Evolutionary conservation across 30 jellyfish, hydroid and myxozoan species (phyloP), one percentile per base, ranked within the genome.

Genomic region (Aurelia aurita complex sp. Pacific): DNA sequence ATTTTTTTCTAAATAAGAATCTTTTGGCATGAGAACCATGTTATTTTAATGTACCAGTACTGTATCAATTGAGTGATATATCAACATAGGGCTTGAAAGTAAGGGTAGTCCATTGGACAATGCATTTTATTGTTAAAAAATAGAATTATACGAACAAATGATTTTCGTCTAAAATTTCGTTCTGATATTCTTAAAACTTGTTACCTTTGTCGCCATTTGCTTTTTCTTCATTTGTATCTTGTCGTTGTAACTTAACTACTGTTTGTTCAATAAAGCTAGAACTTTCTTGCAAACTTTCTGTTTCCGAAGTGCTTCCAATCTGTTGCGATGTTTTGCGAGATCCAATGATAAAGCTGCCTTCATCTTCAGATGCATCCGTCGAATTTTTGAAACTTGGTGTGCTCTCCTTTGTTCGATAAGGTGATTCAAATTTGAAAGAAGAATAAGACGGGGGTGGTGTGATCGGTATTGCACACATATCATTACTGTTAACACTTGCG

Each of bases 361-460:
- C 95, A 66, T 92, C 98, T 50, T 92, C 98, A 23, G 95, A 86
- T 17, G 74, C 87, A 16, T 66, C 85, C n/a, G 87, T 72, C 16
- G 91, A 81, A 57, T 67, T 64, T 52, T 76, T 76, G 2, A 52
- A 59, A 57, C 95, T 74, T 55, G 76, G 55, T 3, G 85, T 34
- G 64, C 87, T 73, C 35, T 79, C 89, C n/a, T 85, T 76, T 18
- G 53, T 73, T 23, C 19, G 76, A 12, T 64, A 57, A 43, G 74
- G 72, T 14, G 96, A 68, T 74, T 77, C 81, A 17, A 55, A 54
- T 19, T 69, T 60, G 63, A 87, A 69, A 40, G 96, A 77, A 1
- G 78, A 51, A 51, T 67, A 87, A 1, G 96, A 77, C 57, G 90
- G 96, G 67, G 90, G 96, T 61, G 90, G 90, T 12, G 84, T 77